phyloP scores from a whole-genome alignment of 2,888 invertebrate genomes.

The Ochropleura leucogaster region DNA sequence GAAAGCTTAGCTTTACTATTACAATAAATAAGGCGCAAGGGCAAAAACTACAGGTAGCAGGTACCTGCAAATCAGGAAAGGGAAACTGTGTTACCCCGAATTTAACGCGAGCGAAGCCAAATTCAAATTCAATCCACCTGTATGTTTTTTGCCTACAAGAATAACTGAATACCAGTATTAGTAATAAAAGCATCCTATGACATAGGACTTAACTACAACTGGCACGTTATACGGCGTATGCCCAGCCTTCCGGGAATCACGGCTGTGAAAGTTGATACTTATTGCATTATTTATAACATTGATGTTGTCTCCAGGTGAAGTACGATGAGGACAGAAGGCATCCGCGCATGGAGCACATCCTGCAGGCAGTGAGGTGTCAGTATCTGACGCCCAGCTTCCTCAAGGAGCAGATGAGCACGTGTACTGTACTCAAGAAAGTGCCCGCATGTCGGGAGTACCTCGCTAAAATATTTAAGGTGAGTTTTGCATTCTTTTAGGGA shows the following conservation, averaged over 20 bases:
- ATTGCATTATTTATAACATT: neutral
- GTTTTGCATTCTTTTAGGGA: too few relatives aligned
- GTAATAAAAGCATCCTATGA: neutral
- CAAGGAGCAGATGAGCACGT: slow-evolving; percentile 97
- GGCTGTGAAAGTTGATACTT: neutral
- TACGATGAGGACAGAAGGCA: slow-evolving; percentile 96
- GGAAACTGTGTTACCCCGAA: too few relatives aligned
- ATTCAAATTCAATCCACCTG: neutral
- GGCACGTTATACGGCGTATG: neutral
- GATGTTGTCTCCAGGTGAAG: slow-evolving; percentile 87
- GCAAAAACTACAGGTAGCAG: too few relatives aligned
- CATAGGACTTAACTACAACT: neutral
- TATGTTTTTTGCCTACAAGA: neutral
- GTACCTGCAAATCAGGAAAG: too few relatives aligned
- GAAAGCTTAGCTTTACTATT: too few relatives aligned
- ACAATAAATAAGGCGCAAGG: too few relatives aligned
- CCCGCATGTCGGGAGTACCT: slow-evolving; percentile 97
- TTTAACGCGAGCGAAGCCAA: too few relatives aligned
- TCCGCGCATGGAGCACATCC: slow-evolving; percentile 96
- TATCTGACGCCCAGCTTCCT: slow-evolving; percentile 97
- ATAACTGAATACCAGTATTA: neutral
- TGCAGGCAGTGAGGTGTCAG: slow-evolving; percentile 97
- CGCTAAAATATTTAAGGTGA: slow-evolving; percentile 95
- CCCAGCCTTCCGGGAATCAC: neutral
- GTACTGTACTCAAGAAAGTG: slow-evolving; percentile 96